Evolutionary conservation across 2,888 invertebrate genomes (phyloP).

Genomic region (Stenchaetothrips biformis): DNA sequence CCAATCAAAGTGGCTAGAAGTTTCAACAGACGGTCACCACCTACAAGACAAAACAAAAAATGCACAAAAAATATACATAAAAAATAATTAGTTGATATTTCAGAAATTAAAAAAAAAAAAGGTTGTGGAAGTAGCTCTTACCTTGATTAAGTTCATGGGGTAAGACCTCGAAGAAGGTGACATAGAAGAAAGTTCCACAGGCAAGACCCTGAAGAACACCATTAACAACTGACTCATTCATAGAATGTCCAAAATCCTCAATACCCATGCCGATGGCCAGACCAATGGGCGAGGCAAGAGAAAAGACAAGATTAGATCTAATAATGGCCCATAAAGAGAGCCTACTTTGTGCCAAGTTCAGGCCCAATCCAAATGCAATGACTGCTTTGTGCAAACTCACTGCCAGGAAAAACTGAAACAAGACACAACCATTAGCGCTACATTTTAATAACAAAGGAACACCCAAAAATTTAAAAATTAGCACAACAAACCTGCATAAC

Average conservation of each 20-base stretch:
- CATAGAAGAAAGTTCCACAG: conserved; percentile 56
- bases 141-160: conserved; percentile 51
- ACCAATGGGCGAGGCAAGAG: conserved; percentile 51
- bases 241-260: conserved; percentile 38
- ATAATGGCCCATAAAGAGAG: conserved; percentile 44
- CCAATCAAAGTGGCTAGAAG: conserved; percentile 42
- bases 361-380: conserved; percentile 54
- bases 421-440: background rate
- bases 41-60: conserved; percentile 27
- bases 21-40: conserved; percentile 45
- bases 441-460: too few species aligned
- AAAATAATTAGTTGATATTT: background rate
- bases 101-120: background rate
- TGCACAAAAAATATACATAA: background rate
- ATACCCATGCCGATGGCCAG: conserved; percentile 49
- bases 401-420: conserved; percentile 17
- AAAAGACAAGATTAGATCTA: conserved; percentile 43
- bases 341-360: conserved; percentile 49
- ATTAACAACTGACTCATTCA: conserved; percentile 40
- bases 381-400: conserved; percentile 42
- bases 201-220: conserved; percentile 53
- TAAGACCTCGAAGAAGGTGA: conserved; percentile 56
- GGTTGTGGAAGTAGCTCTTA: background rate
- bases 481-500: conserved; percentile 50
- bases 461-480: conserved; percentile 46